These are phyloP conservation scores for Clusia tigrina DNA, from an alignment of 2,888 invertebrate species.

Conservation along the genomic window DNA sequence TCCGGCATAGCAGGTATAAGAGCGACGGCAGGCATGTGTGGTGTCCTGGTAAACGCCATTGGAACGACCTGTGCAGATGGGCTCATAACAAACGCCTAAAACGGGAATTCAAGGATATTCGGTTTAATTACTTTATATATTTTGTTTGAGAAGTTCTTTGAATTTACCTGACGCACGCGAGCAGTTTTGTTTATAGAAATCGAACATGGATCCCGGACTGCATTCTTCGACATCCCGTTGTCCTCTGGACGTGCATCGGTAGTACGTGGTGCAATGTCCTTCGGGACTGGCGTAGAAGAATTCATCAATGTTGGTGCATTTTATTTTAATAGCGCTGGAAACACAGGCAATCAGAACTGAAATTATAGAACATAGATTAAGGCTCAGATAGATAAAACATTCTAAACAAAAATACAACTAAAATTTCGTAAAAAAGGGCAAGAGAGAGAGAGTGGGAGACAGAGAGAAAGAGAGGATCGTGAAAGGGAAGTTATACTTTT, in stretches of 20 bases:
- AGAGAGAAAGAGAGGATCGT: too few species aligned
- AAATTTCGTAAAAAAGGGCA: too few species aligned
- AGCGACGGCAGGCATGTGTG: constrained; percentile 68
- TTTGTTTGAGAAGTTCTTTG: neutral
- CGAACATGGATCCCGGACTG: constrained; percentile 68
- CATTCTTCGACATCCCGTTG: constrained; percentile 65
- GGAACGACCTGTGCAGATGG: constrained; percentile 68
- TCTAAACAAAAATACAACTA: too few species aligned
- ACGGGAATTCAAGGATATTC: constrained; percentile 10
- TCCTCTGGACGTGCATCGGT: constrained; percentile 64
- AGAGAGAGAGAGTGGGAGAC: too few species aligned
- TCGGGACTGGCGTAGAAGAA: constrained; percentile 67
- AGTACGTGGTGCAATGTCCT: constrained; percentile 69
- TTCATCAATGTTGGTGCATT: constrained; percentile 48
- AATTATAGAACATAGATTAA: too few species aligned
- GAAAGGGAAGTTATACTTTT: too few species aligned
- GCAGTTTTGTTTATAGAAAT: constrained; percentile 67
- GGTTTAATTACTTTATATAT: neutral
- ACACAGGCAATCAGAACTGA: constrained; percentile 24
- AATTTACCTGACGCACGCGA: constrained; percentile 64
- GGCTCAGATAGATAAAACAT: too few species aligned
- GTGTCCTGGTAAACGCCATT: constrained; percentile 70
- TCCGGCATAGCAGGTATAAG: constrained; percentile 66
- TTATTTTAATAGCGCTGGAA: constrained; percentile 38
- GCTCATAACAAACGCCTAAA: constrained; percentile 69